phyloP scores from a whole-genome alignment of 2,888 invertebrate species.

The Resseliella maxima region DNA sequence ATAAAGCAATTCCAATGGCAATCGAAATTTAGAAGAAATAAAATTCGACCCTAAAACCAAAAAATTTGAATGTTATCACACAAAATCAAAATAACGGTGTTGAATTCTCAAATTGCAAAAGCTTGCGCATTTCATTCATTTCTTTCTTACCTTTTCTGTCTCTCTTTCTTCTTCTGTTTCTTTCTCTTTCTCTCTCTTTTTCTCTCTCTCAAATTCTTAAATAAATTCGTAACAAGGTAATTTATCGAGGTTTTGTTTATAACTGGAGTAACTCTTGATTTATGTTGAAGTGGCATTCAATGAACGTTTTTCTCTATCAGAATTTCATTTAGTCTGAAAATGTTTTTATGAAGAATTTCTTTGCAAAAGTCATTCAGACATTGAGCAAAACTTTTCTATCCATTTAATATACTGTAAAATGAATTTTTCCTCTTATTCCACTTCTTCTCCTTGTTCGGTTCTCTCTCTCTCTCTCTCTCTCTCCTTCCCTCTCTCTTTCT shows the following conservation, averaged over 20 bases:
- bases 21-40: not conserved
- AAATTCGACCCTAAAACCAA: not conserved
- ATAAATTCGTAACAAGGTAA: slow-evolving; percentile 5
- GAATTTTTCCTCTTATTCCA: not conserved
- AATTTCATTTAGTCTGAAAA: not conserved
- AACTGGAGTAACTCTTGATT: not conserved
- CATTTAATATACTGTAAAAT: slow-evolving; percentile 41
- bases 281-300: not conserved
- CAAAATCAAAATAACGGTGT: not conserved
- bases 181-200: not conserved
- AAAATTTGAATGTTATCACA: slow-evolving; percentile 9
- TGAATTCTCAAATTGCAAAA: not conserved
- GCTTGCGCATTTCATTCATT: not conserved
- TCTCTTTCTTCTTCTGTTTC: not conserved
- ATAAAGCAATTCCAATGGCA: not conserved
- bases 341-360: not conserved
- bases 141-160: not conserved
- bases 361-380: not conserved
- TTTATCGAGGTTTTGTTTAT: slow-evolving; percentile 36
- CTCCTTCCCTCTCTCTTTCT: not conserved
- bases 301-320: not conserved
- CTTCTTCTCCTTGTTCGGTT: not conserved
- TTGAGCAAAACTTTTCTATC: not conserved
- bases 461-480: not conserved
- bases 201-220: not conserved